Evolutionary conservation across 2,888 invertebrate species (phyloP).

Genomic region (Dicycla oo): DNA sequence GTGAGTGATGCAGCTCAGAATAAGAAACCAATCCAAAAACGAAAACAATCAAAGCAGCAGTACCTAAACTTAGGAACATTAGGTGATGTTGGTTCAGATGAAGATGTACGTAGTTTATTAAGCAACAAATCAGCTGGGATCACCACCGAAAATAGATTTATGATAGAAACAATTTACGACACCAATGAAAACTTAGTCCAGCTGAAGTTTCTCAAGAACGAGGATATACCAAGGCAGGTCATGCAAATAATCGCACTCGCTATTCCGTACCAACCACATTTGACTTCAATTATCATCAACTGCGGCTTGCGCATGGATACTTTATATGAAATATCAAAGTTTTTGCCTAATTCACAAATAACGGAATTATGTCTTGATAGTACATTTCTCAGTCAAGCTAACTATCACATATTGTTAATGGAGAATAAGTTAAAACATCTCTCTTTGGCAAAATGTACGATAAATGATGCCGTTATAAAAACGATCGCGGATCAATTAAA

Average conservation of each 20-base stretch:
- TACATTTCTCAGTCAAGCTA: conserved; percentile 68
- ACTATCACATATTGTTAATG: conserved; percentile 72
- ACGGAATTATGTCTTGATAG: conserved; percentile 78
- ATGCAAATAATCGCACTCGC: conserved; percentile 73
- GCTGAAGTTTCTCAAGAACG: conserved; percentile 72
- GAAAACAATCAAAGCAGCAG: no score
- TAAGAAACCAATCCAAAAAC: no score
- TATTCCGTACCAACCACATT: conserved; percentile 68
- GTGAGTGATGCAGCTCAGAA: not conserved
- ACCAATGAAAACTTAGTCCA: conserved; percentile 67
- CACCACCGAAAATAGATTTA: rapidly evolving
- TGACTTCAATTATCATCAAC: conserved; percentile 70
- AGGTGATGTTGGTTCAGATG: no score
- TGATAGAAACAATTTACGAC: conserved; percentile 69
- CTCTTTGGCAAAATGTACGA: conserved; percentile 77
- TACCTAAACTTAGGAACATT: no score
- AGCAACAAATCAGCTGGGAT: rapidly evolving
- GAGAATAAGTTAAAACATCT: conserved; percentile 70
- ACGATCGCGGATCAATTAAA: conserved; percentile 68
- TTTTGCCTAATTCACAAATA: conserved; percentile 71
- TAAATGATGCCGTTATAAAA: conserved; percentile 72
- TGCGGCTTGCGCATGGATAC: conserved; percentile 66
- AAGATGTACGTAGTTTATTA: not conserved
- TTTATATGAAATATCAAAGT: conserved; percentile 74
- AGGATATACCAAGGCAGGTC: conserved; percentile 68